These are phyloP conservation scores for Gymnodraco acuticeps DNA, from an alignment of 2,797 vertebrate genomes.

Conservation along the genomic window DNA sequence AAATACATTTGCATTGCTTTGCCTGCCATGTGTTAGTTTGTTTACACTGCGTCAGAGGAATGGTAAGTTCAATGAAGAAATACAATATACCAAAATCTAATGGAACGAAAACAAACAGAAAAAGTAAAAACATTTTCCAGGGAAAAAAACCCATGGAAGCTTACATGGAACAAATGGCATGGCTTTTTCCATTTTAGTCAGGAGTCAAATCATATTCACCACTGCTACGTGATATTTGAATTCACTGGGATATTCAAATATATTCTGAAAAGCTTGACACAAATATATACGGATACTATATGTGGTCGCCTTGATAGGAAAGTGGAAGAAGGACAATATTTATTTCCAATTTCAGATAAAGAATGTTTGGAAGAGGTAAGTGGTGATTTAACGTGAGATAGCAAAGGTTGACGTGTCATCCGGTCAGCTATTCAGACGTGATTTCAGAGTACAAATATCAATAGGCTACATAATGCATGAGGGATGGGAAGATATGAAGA, in stretches of 20 bases:
- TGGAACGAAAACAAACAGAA: background rate
- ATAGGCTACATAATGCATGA: conserved; percentile 68
- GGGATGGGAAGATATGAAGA: conserved; percentile 19
- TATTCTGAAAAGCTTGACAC: conserved; percentile 14
- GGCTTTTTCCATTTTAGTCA: background rate
- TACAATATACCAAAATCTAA: background rate
- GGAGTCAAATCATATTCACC: background rate
- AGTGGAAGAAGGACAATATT: conserved; percentile 1
- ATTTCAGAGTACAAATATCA: conserved; percentile 50
- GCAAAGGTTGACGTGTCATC: conserved; percentile 37
- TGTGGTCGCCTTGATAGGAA: conserved; percentile 10
- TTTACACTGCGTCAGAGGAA: background rate
- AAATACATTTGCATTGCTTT: background rate
- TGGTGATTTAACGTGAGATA: conserved; percentile 26
- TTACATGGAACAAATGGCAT: no score
- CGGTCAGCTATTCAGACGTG: conserved; percentile 35
- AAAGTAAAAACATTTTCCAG: no score
- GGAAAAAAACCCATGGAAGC: background rate
- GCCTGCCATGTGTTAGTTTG: background rate
- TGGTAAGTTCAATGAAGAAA: background rate
- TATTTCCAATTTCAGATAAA: conserved; percentile 63
- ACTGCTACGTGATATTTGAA: conserved; percentile 13
- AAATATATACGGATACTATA: conserved; percentile 26
- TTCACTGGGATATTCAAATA: conserved; percentile 9
- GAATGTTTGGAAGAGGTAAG: conserved; percentile 18